Conservation (phyloP, 2,797 vertebrate species). For the Chromobotia macracanthus region DNA sequence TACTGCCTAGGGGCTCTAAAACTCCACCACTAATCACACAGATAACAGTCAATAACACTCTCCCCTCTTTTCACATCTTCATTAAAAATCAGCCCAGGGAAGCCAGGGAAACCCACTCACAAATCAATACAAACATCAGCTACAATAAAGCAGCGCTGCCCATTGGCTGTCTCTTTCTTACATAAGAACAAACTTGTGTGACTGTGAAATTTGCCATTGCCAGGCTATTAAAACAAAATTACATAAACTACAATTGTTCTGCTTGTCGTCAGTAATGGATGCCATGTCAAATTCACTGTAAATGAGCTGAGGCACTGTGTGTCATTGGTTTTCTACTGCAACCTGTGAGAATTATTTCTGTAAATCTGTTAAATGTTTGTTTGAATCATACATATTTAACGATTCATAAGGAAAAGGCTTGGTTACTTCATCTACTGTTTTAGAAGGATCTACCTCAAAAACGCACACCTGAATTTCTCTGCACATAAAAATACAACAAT, state of each 20-base stretch:
- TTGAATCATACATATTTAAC: too few species aligned
- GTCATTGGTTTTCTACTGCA: not conserved
- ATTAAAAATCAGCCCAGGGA: constrained; percentile 42
- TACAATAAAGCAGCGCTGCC: constrained; percentile 8
- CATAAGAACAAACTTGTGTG: constrained; percentile 15
- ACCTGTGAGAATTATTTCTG: not conserved
- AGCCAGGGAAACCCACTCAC: constrained; percentile 41
- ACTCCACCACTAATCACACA: constrained; percentile 11
- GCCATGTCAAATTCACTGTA: not conserved
- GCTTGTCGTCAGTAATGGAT: not conserved
- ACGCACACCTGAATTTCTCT: too few species aligned
- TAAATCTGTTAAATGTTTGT: too few species aligned
- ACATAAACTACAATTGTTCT: not conserved
- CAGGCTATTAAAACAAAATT: not conserved
- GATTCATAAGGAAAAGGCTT: too few species aligned
- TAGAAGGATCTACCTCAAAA: too few species aligned
- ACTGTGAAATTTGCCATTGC: constrained; percentile 25
- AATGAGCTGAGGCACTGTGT: not conserved
- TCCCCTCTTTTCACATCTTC: constrained; percentile 32
- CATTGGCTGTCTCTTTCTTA: constrained; percentile 28
- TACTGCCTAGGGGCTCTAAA: not conserved
- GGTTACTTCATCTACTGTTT: too few species aligned
- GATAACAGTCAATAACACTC: not conserved
- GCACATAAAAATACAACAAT: too few species aligned
- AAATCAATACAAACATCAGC: constrained; percentile 53